A percentile compares a stretch with the other conserved stretches of the same genome.
phyloP scores from a whole-genome alignment of 2,113 vertebrate genomes.

The Eubucco bourcierii region DNA sequence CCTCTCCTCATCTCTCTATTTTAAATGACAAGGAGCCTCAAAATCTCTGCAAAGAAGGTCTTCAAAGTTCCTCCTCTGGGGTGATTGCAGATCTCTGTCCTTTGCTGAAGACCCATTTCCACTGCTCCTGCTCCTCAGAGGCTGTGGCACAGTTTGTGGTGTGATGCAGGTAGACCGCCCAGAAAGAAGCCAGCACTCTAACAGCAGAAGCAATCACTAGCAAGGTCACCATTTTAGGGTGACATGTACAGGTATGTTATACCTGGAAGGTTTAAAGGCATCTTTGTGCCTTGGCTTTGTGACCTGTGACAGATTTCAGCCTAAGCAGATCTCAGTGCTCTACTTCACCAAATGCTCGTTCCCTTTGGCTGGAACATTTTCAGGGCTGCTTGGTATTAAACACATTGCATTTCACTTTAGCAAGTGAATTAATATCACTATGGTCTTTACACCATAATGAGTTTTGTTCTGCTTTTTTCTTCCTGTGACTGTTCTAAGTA shows the following conservation, averaged over 20 bases:
- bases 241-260: neutral
- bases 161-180: neutral
- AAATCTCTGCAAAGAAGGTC: neutral
- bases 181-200: fast-evolving
- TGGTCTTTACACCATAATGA: neutral
- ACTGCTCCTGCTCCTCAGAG: fast-evolving
- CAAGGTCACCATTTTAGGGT: neutral
- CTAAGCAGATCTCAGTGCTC: neutral
- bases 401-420: neutral
- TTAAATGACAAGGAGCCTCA: neutral
- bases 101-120: fast-evolving
- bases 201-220: neutral
- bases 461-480: neutral
- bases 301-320: neutral
- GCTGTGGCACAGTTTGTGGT: fast-evolving
- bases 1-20: neutral
- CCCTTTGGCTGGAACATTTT: neutral
- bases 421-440: neutral
- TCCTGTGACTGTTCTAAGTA: neutral
- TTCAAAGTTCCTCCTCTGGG: neutral
- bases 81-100: neutral
- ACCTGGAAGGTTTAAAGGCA: neutral
- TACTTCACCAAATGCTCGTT: neutral
- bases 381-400: neutral
- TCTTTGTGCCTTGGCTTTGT: neutral